Percentiles rank a stretch among this genome's conserved stretches.
Conservation (phyloP, 2,888 invertebrate species). For the Caenorhabditis wallacei region DNA sequence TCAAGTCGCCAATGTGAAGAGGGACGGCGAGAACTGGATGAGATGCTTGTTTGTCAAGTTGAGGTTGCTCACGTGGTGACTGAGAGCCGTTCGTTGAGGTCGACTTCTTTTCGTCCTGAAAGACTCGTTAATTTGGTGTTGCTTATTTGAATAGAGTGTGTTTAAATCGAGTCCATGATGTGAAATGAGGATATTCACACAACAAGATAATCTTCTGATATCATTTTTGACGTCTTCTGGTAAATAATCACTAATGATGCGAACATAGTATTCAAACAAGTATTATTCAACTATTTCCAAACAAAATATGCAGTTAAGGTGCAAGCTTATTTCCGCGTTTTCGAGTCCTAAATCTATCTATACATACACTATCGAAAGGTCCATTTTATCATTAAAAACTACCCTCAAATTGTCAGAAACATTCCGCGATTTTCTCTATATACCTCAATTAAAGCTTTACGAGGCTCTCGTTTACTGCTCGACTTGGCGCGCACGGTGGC, state of each 20-base stretch:
- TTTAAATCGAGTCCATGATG: not conserved
- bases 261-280: too few species aligned
- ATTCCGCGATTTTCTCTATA: too few species aligned
- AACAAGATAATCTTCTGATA: not conserved
- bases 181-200: not conserved
- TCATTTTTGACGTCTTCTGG: not conserved
- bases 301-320: too few species aligned
- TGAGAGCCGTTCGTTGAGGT: slow-evolving; percentile 46
- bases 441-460: slow-evolving; percentile 34
- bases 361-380: too few species aligned
- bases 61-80: slow-evolving; percentile 53
- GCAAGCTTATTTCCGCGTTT: too few species aligned
- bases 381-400: too few species aligned
- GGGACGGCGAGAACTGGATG: slow-evolving; percentile 66
- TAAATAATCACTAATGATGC: not conserved
- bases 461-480: slow-evolving; percentile 59
- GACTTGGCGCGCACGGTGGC: slow-evolving; percentile 69
- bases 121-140: slow-evolving; percentile 5
- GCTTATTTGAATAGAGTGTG: not conserved
- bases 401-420: too few species aligned
- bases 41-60: slow-evolving; percentile 67
- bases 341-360: too few species aligned
- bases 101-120: slow-evolving; percentile 51
- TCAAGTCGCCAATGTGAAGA: slow-evolving; percentile 65
- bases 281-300: too few species aligned